Evolutionary conservation across 2,113 vertebrate species (phyloP), one percentile per base, ranked within the genome.

Genomic region (Fulica atra): DNA sequence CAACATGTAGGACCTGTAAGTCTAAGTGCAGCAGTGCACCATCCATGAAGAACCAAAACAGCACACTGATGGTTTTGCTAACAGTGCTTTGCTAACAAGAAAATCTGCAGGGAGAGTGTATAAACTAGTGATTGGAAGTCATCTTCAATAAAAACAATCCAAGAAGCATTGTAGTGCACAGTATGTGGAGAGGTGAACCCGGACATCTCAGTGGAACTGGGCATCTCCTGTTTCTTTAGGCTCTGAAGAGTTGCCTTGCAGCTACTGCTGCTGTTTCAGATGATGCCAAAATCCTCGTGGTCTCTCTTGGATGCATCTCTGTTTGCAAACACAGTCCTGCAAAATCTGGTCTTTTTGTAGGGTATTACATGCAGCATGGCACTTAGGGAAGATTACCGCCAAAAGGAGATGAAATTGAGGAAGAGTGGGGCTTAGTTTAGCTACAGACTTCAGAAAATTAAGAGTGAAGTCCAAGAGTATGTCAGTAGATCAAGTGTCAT

Each of bases 161-260:
- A 29, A 44, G 70, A 40, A 65, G 20, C 1, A 17, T 33, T 0
- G 0, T 9, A n/a, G 36, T 28, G 24, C 38, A 2, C 5, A 9
- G 21, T 11, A 13, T 6, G 13, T 29, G 14, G 8, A 2, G 2
- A 2, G 4, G 64, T 23, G 29, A 84, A 5, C 18, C 18, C 5
- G 18, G 6, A 8, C 5, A 13, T 28, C 35, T 63, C 10, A 1
- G 31, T 23, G 16, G 42, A 48, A 38, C 44, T 46, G 56, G 19
- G 44, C 44, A 46, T 46, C 31, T 54, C 4, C 16, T 26, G 13
- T 25, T 54, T 42, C 10, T n/a, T 31, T 11, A 48, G 50, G 31
- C 21, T 63, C 35, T n/a, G 11, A 11, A 10, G 31, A 42, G 14
- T 2, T 19, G 5, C 54, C 33, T 79, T 19, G 44, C 20, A 56